phyloP scores from a whole-genome alignment of 2,797 vertebrate species.

The Lacerta viridis region DNA sequence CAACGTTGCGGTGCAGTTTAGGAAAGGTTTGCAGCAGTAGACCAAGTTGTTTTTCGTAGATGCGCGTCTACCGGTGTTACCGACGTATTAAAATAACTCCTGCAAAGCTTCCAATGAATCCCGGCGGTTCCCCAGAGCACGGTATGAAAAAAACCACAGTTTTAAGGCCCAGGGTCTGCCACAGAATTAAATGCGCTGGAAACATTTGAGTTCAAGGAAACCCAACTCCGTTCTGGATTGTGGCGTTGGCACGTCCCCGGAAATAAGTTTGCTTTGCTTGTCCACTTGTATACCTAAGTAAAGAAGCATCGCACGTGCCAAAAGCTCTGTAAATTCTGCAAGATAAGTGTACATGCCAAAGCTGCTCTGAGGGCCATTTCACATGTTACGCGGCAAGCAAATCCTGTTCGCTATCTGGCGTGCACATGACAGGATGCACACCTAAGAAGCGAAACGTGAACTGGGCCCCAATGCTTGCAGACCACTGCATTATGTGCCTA shows the following conservation, averaged over 20 bases:
- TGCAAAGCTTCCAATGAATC: neutral
- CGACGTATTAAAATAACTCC: neutral
- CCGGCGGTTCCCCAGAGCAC: neutral
- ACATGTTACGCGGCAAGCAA: too few relatives aligned
- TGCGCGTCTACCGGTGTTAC: neutral
- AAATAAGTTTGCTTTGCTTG: conserved; percentile 10
- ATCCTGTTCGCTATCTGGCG: neutral
- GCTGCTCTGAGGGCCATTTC: neutral
- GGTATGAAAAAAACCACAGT: neutral
- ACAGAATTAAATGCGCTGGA: conserved; percentile 5
- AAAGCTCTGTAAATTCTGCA: neutral
- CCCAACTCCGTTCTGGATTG: neutral
- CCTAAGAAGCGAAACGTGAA: conserved; percentile 1
- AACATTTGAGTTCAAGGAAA: neutral
- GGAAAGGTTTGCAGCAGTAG: neutral
- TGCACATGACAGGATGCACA: neutral
- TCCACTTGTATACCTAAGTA: neutral
- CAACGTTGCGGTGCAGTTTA: neutral
- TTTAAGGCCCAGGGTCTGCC: neutral
- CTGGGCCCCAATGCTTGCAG: neutral
- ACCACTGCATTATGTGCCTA: neutral
- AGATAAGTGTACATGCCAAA: neutral
- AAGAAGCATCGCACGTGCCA: neutral
- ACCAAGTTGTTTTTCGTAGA: neutral
- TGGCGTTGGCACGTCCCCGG: neutral